phyloP scores from a whole-genome alignment of 2,888 invertebrate genomes.

The Polyommatus icarus region DNA sequence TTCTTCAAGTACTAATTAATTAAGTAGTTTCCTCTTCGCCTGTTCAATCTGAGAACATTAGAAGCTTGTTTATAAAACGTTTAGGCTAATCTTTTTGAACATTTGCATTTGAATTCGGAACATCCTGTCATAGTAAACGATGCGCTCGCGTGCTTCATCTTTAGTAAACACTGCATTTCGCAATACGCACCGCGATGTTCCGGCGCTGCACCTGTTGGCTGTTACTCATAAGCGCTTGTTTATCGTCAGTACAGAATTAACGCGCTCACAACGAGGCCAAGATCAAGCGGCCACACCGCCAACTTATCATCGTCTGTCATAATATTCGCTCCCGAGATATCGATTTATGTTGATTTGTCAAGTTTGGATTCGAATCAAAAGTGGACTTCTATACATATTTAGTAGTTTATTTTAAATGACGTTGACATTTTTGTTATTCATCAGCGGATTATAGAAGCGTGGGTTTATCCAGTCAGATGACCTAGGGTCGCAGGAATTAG shows the following conservation, averaged over 20 bases:
- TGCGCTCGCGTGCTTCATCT: conserved; percentile 1
- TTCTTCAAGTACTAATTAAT: not conserved
- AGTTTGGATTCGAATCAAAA: conserved; percentile 24
- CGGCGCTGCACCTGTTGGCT: conserved; percentile 16
- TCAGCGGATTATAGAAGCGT: not conserved
- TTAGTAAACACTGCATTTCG: not conserved
- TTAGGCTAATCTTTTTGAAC: not conserved
- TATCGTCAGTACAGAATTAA: conserved; percentile 24
- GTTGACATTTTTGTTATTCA: not conserved
- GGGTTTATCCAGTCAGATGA: not conserved
- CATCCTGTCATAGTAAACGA: not conserved
- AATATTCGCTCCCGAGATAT: conserved; percentile 2
- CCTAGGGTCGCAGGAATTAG: not conserved
- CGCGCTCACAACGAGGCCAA: conserved; percentile 22
- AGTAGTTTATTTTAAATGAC: not conserved
- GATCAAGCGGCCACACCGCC: conserved; percentile 28
- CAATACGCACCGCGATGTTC: not conserved
- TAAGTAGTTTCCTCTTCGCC: not conserved
- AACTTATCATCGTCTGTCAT: not conserved
- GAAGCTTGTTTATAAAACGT: not conserved
- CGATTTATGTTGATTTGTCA: not conserved
- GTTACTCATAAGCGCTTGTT: conserved; percentile 1
- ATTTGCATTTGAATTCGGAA: not conserved
- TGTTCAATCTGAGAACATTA: not conserved
- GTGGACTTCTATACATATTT: not conserved